Evolutionary conservation across 2,113 vertebrate species (phyloP).

Genomic region (Mixornis gularis): DNA sequence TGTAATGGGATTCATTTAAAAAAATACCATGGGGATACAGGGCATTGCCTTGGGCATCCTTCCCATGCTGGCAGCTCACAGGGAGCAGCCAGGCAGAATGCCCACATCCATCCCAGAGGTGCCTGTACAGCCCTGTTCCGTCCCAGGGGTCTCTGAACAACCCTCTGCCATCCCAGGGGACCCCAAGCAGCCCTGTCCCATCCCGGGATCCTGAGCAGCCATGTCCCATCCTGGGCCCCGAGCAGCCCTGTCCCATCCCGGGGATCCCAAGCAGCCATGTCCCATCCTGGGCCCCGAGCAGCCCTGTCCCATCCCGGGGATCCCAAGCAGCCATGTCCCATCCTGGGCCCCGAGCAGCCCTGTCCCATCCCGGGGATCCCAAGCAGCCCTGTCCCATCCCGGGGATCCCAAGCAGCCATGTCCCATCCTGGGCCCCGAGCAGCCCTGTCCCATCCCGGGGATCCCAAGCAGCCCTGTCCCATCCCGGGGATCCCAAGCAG

Average conservation of each 20-base stretch:
- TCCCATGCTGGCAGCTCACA: neutral
- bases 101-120: accelerated
- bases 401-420: no score
- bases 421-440: accelerated
- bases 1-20: accelerated
- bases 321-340: no score
- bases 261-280: no score
- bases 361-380: no score
- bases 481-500: no score
- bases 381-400: no score
- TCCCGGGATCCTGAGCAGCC: neutral
- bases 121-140: accelerated
- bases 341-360: neutral
- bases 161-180: neutral
- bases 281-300: neutral
- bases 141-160: accelerated
- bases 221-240: neutral
- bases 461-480: neutral
- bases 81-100: neutral
- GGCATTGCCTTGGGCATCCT: neutral
- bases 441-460: no score
- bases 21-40: accelerated
- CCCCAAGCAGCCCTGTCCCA: neutral
- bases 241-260: no score
- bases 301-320: neutral